These are phyloP conservation scores for Meles meles DNA, from an alignment of 2,113 vertebrate genomes.

Conservation along the genomic window DNA sequence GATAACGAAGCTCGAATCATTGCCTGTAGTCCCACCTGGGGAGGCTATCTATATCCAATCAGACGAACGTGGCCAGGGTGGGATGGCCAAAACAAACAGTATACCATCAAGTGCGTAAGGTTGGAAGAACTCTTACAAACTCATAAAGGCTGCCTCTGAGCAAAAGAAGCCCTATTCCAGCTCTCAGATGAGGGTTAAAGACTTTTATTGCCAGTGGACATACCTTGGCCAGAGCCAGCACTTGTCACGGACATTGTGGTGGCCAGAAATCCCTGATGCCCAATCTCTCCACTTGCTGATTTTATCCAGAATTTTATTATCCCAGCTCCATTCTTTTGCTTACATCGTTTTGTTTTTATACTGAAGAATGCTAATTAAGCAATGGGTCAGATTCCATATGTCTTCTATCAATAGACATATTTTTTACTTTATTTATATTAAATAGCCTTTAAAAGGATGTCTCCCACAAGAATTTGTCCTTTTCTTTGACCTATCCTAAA, in stretches of 20 bases:
- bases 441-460: not conserved
- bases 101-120: not conserved
- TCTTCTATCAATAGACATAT: not conserved
- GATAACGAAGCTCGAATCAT: not conserved
- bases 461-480: not conserved
- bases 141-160: not conserved
- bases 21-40: too few species aligned
- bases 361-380: not conserved
- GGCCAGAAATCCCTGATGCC: not conserved
- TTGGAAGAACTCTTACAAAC: not conserved
- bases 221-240: accelerated
- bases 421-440: not conserved
- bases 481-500: not conserved
- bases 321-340: not conserved
- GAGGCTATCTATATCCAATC: too few species aligned
- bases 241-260: accelerated
- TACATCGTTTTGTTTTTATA: not conserved
- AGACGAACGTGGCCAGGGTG: accelerated
- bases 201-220: accelerated
- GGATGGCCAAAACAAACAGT: not conserved
- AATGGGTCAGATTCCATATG: not conserved
- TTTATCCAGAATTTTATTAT: not conserved
- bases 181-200: not conserved
- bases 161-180: not conserved
- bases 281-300: too few species aligned